Conservation (phyloP, 1,140 invertebrate species). For the Aphelenchoides besseyi region DNA sequence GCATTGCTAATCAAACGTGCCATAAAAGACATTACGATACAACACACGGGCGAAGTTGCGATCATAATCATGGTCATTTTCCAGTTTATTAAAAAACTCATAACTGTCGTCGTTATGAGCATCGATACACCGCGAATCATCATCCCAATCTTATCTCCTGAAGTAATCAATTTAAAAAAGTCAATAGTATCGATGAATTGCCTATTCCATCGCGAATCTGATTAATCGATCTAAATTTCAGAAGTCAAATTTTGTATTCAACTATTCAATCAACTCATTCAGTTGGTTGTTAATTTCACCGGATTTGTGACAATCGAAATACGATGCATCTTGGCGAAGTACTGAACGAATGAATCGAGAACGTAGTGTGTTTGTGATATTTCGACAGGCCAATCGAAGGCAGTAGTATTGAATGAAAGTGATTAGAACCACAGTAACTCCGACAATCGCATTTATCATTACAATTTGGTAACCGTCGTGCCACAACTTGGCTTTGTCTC, state of each 20-base stretch:
- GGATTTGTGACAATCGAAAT: conserved; percentile 80
- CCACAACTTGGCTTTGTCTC: conserved; percentile 4
- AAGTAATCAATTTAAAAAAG: too few relatives aligned
- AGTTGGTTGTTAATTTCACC: conserved; percentile 81
- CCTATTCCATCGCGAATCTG: conserved; percentile 83
- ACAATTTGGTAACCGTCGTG: conserved; percentile 22
- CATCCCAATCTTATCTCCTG: conserved; percentile 79
- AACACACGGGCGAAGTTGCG: conserved; percentile 28
- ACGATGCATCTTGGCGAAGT: conserved; percentile 79
- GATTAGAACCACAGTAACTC: conserved; percentile 14
- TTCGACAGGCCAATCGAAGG: conserved; percentile 62
- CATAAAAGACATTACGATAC: conserved; percentile 37
- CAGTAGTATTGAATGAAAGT: conserved; percentile 51
- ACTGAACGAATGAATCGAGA: conserved; percentile 73
- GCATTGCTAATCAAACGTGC: conserved; percentile 31
- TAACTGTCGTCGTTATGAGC: conserved; percentile 23
- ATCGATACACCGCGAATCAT: conserved; percentile 68
- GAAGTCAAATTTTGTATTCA: too few relatives aligned
- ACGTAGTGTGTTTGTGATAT: conserved; percentile 72
- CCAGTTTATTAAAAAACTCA: conserved; percentile 49
- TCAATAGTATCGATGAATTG: too few relatives aligned
- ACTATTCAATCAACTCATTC: conserved; percentile 78
- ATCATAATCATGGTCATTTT: conserved; percentile 42
- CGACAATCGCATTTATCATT: background rate
- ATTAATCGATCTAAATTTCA: conserved; percentile 62